phyloP scores from a whole-genome alignment of 2,113 vertebrate species.

The Eubucco bourcierii region DNA sequence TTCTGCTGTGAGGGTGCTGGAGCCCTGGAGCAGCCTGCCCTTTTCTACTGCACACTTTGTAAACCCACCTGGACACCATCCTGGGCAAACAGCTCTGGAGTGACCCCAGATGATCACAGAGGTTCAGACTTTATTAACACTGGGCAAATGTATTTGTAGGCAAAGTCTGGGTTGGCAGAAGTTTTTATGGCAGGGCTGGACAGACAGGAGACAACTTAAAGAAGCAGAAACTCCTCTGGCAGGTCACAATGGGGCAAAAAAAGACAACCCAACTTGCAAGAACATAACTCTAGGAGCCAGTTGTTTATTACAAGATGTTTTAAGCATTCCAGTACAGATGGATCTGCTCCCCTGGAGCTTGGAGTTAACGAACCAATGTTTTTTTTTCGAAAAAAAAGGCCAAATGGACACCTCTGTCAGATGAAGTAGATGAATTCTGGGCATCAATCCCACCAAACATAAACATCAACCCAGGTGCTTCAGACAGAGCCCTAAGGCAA shows the following conservation, averaged over 20 bases:
- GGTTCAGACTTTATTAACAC: neutral
- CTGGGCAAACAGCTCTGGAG: neutral
- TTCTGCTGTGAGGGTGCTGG: no score
- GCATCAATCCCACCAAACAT: neutral
- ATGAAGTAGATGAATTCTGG: neutral
- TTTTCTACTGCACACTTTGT: neutral
- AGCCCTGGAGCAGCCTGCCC: no score
- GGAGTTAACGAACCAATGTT: neutral
- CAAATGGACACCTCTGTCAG: neutral
- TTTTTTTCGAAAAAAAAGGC: neutral
- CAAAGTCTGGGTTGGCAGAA: neutral
- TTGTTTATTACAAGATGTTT: constrained; percentile 69
- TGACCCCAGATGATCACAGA: neutral
- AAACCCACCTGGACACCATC: neutral
- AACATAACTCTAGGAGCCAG: neutral
- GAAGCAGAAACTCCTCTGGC: neutral
- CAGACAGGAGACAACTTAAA: neutral
- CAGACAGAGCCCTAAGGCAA: constrained; percentile 24
- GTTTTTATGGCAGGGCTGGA: neutral
- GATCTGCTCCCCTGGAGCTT: constrained; percentile 18
- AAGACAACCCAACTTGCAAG: neutral
- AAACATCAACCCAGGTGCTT: neutral
- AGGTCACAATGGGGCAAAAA: rapidly evolving
- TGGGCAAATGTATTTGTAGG: neutral
- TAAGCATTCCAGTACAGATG: neutral